A percentile compares a stretch with the other conserved stretches of the same genome.
phyloP scores from a whole-genome alignment of 1,140 invertebrate species.

The Pachypsylla venusta region DNA sequence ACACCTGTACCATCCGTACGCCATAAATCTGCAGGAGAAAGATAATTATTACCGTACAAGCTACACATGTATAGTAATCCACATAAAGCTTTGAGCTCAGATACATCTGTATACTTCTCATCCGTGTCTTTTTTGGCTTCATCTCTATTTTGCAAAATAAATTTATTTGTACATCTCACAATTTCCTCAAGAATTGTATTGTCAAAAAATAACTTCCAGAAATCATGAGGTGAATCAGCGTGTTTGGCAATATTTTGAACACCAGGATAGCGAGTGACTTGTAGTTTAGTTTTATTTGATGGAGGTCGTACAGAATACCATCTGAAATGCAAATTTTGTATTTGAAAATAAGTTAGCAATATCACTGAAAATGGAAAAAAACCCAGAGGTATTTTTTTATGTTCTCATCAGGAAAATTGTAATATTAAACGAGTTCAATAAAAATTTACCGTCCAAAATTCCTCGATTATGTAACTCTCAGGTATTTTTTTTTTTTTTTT shows the following conservation, averaged over 20 bases:
- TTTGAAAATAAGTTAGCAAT: not conserved
- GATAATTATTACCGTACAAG: not conserved
- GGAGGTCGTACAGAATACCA: not conserved
- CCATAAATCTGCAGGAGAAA: not conserved
- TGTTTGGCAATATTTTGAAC: conserved; percentile 21
- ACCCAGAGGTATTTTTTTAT: not conserved
- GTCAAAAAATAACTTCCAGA: conserved; percentile 24
- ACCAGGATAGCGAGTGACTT: conserved; percentile 22
- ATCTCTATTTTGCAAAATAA: conserved; percentile 12
- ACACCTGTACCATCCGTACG: conserved; percentile 4
- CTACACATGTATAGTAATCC: not conserved
- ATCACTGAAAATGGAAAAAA: not conserved
- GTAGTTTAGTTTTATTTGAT: not conserved
- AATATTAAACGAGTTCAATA: not conserved
- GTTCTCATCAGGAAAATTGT: not conserved
- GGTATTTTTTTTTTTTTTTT: not conserved
- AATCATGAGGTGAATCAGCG: conserved; percentile 22
- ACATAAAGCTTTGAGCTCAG: not conserved
- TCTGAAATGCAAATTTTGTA: not conserved
- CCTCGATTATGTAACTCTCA: not conserved
- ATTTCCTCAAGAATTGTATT: conserved; percentile 22
- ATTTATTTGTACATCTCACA: conserved; percentile 20
- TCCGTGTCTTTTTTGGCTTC: conserved; percentile 14
- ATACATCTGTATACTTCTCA: not conserved
- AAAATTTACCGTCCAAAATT: not conserved